These are phyloP conservation scores for Hydropsyche betteni DNA, from an alignment of 2,888 invertebrate species.

Conservation along the genomic window DNA sequence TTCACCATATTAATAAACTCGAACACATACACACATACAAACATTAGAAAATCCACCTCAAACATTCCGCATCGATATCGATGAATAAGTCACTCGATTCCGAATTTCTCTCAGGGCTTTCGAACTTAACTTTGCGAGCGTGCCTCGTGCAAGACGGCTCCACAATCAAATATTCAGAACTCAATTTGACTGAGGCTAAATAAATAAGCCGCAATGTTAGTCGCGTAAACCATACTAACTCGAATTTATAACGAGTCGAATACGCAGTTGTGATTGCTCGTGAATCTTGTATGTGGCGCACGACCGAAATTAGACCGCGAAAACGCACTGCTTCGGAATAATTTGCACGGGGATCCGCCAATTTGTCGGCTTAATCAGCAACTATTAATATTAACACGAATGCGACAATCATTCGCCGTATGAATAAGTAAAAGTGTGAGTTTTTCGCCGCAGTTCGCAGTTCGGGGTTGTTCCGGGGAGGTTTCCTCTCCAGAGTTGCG, in stretches of 20 bases:
- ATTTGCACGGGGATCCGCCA: slow-evolving; percentile 32
- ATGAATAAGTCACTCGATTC: slow-evolving; percentile 33
- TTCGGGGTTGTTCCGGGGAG: not conserved
- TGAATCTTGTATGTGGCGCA: slow-evolving; percentile 41
- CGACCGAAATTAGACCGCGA: slow-evolving; percentile 25
- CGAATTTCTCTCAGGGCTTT: slow-evolving; percentile 32
- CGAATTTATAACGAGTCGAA: slow-evolving; percentile 50
- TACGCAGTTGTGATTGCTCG: slow-evolving; percentile 46
- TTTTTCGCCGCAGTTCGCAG: not conserved
- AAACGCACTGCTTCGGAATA: slow-evolving; percentile 27
- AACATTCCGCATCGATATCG: slow-evolving; percentile 4
- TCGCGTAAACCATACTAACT: slow-evolving; percentile 42
- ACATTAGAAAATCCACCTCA: not conserved
- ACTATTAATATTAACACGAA: not conserved
- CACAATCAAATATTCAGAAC: slow-evolving; percentile 50
- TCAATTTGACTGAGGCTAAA: slow-evolving; percentile 47
- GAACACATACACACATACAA: no score
- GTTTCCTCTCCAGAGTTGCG: not conserved
- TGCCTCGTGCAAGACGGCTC: slow-evolving; percentile 30
- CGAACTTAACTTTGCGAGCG: slow-evolving; percentile 27
- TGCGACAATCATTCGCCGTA: not conserved
- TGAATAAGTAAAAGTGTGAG: slow-evolving; percentile 4
- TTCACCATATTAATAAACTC: no score
- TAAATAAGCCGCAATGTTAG: slow-evolving; percentile 45
- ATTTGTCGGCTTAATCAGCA: no score